Conservation (phyloP, 2,113 vertebrate species). For the Tiliqua scincoides region DNA sequence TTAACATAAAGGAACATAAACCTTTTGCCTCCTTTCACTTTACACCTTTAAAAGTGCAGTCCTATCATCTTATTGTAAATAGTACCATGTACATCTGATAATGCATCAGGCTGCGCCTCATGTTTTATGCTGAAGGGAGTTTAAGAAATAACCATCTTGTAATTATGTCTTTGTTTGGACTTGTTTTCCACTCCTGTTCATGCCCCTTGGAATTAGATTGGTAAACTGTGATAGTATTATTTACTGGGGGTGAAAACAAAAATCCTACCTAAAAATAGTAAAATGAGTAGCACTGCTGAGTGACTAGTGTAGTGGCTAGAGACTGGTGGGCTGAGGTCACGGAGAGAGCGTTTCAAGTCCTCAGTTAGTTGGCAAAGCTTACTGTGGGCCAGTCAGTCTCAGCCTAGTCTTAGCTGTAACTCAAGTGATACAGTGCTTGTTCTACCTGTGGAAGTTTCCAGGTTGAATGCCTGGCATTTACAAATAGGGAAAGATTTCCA, state of each 20-base stretch:
- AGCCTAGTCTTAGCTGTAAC: too few species aligned
- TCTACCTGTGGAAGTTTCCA: too few species aligned
- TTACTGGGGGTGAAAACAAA: conserved; percentile 27
- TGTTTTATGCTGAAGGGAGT: conserved; percentile 54
- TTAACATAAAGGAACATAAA: too few species aligned
- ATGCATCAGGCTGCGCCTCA: not conserved
- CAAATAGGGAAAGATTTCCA: too few species aligned
- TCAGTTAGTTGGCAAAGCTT: not conserved
- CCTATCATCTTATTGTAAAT: not conserved
- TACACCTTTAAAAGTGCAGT: not conserved
- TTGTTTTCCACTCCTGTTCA: conserved; percentile 61
- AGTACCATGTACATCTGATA: not conserved
- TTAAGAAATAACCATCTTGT: conserved; percentile 54
- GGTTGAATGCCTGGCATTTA: too few species aligned
- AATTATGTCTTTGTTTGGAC: conserved; percentile 58
- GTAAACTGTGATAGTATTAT: conserved; percentile 49
- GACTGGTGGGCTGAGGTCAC: not conserved
- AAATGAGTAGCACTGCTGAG: not conserved
- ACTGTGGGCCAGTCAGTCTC: not conserved
- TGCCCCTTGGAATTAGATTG: conserved; percentile 52
- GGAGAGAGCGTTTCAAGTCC: not conserved
- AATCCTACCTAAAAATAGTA: not conserved
- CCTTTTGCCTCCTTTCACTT: not conserved
- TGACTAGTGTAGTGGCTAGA: not conserved
- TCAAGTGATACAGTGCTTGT: too few species aligned